Conservation (phyloP, 2,797 vertebrate genomes). For the Prionace glauca region DNA sequence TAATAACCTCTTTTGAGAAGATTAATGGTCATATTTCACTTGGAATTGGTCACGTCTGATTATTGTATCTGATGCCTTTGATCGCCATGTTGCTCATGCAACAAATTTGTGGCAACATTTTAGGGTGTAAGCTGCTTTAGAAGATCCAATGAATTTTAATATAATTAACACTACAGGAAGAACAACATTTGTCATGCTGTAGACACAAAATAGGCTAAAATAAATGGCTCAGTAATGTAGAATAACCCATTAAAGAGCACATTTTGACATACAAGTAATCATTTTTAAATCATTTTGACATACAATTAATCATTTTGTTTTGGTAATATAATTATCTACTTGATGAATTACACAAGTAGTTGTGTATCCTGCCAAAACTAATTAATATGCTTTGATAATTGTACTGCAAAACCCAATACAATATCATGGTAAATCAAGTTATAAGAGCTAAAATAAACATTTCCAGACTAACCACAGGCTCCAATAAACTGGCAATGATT, state of each 20-base stretch:
- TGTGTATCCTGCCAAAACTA: not conserved
- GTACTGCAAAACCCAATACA: not conserved
- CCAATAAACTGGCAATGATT: not conserved
- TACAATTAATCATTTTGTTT: not conserved
- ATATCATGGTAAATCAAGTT: not conserved
- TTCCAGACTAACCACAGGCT: not conserved
- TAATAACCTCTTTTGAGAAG: not conserved
- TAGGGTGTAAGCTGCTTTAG: not conserved
- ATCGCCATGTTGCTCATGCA: not conserved
- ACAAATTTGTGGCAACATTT: not conserved
- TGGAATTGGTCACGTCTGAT: not conserved
- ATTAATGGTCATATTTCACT: not conserved
- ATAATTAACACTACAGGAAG: not conserved
- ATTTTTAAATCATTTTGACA: not conserved
- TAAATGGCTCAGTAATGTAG: not conserved
- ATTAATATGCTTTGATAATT: not conserved
- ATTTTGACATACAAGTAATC: not conserved
- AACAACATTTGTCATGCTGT: not conserved
- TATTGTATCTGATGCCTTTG: not conserved
- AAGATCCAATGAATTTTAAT: not conserved
- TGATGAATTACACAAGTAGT: not conserved
- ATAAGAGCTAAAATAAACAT: not conserved
- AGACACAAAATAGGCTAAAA: not conserved
- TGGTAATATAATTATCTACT: not conserved
- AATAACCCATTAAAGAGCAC: not conserved